Percentiles rank a stretch among this genome's conserved stretches.
Evolutionary conservation across 2,888 invertebrate species (phyloP).

Genomic region (Thymelicus lineola): DNA sequence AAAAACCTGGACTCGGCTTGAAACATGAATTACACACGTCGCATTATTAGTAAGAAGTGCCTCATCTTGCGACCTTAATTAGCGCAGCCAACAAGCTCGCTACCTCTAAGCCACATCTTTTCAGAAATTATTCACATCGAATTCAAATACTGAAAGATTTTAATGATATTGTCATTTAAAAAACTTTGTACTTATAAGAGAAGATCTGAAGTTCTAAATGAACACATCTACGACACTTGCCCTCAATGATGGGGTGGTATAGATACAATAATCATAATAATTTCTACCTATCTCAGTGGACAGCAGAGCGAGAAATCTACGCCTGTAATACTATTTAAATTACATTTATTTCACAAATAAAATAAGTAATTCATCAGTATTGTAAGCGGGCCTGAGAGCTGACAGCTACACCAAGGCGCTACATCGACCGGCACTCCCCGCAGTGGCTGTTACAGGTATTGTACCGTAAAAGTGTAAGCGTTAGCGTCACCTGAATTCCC

Average conservation of each 20-base stretch:
- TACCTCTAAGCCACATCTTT: not conserved
- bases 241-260: too few relatives aligned
- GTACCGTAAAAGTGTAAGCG: slow-evolving; percentile 20
- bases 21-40: not conserved
- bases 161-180: not conserved
- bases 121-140: slow-evolving; percentile 10
- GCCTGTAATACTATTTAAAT: not conserved
- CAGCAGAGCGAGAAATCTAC: too few relatives aligned
- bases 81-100: not conserved
- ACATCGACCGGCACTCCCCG: not conserved
- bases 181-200: too few relatives aligned
- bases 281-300: too few relatives aligned
- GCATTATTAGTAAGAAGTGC: not conserved
- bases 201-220: too few relatives aligned
- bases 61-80: not conserved
- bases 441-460: not conserved
- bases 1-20: not conserved
- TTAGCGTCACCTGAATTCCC: slow-evolving; percentile 32
- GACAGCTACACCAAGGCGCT: not conserved
- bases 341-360: not conserved
- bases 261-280: too few relatives aligned
- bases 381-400: not conserved
- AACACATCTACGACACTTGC: too few relatives aligned
- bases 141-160: not conserved
- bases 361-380: not conserved